Conservation (phyloP, 2,113 vertebrate genomes). For the Albula goreensis region DNA sequence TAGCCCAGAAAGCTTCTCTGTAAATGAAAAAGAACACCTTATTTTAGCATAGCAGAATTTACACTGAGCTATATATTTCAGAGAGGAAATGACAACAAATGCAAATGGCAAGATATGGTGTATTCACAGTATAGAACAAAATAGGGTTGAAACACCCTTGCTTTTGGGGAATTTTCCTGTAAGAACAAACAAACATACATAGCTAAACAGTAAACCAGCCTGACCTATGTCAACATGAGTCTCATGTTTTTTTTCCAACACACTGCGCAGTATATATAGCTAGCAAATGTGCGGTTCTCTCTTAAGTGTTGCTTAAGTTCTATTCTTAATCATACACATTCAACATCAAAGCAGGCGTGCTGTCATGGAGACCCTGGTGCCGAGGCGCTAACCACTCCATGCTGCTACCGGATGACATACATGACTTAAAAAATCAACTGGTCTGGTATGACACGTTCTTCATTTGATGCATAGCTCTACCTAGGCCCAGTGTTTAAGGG, state of each 20-base stretch:
- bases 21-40: conserved; percentile 50
- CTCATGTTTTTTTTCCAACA: background rate
- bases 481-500: too few species aligned
- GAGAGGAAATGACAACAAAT: background rate
- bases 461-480: background rate
- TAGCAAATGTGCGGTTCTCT: background rate
- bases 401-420: background rate
- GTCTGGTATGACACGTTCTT: background rate
- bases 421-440: background rate
- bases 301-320: background rate
- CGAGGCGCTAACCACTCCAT: background rate
- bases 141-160: background rate
- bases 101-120: background rate
- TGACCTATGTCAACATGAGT: background rate
- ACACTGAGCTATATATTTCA: background rate
- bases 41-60: background rate
- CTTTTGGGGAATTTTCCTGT: background rate
- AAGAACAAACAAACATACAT: background rate
- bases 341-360: background rate
- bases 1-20: conserved; percentile 90
- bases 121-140: background rate
- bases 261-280: background rate
- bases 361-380: background rate
- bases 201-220: background rate
- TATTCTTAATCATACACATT: background rate